Evolutionary conservation across 2,888 invertebrate genomes (phyloP).

Genomic region (Zelleria hepariella): DNA sequence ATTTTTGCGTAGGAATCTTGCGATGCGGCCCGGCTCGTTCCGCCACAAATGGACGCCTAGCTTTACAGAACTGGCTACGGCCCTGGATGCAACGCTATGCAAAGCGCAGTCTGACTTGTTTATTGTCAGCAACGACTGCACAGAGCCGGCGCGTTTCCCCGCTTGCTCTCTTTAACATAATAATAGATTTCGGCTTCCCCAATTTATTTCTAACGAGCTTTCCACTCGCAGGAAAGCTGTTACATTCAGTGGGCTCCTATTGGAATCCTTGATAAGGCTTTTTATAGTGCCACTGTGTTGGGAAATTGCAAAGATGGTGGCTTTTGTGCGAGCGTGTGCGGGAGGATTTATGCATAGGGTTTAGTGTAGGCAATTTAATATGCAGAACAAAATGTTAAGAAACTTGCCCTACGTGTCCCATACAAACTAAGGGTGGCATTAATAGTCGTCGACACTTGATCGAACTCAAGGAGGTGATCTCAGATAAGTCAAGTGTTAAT

Average conservation of each 20-base stretch:
- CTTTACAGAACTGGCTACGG: not conserved
- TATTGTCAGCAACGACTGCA: conserved; percentile 24
- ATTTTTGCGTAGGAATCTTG: no score
- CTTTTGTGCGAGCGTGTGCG: not conserved
- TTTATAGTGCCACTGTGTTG: conserved; percentile 6
- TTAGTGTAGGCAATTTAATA: no score
- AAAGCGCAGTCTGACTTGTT: conserved; percentile 5
- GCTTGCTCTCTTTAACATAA: conserved; percentile 55
- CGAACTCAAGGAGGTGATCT: no score
- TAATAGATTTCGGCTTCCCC: conserved; percentile 51
- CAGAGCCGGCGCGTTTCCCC: conserved; percentile 37
- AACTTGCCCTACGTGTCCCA: no score
- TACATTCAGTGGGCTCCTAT: not conserved
- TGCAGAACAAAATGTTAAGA: no score
- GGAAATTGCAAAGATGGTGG: not conserved
- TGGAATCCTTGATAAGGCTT: not conserved
- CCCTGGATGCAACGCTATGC: not conserved
- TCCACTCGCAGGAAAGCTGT: conserved; percentile 10
- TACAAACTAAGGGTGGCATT: no score
- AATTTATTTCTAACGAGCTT: conserved; percentile 45
- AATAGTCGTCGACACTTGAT: no score
- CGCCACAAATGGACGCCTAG: not conserved
- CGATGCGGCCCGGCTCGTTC: no score
- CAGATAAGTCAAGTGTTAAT: no score
- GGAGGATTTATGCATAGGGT: not conserved